phyloP scores from a whole-genome alignment of 2,113 vertebrate genomes.

The Equus przewalskii region DNA sequence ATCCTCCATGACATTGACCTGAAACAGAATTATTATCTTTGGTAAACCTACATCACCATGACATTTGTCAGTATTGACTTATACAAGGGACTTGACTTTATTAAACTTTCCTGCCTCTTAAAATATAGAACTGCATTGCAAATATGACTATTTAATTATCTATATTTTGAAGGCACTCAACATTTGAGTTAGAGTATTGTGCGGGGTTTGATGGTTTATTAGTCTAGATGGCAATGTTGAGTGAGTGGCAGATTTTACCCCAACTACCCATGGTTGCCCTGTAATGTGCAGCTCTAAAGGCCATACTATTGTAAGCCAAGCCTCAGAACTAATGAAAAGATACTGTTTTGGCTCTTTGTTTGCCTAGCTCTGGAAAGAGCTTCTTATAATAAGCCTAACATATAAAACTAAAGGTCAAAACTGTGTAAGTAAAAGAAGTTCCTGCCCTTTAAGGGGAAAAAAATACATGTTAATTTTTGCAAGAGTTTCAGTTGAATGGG shows the following conservation, averaged over 20 bases:
- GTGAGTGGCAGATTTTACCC: not conserved
- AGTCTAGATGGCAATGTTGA: not conserved
- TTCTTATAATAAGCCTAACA: slow-evolving; percentile 74
- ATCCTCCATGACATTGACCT: not conserved
- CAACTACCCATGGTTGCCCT: not conserved
- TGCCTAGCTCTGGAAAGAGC: slow-evolving; percentile 54
- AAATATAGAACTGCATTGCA: not conserved
- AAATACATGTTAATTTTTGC: slow-evolving; percentile 79
- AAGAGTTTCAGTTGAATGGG: slow-evolving; percentile 74
- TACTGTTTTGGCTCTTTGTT: slow-evolving; percentile 35
- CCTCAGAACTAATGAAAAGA: slow-evolving; percentile 76
- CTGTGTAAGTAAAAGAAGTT: slow-evolving; percentile 69
- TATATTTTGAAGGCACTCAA: not conserved
- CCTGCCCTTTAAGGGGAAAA: slow-evolving; percentile 68
- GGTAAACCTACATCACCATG: not conserved
- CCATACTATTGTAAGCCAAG: slow-evolving; percentile 31
- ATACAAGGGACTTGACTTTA: slow-evolving; percentile 8
- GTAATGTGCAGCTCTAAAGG: not conserved
- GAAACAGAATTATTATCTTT: not conserved
- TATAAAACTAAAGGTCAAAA: slow-evolving; percentile 76
- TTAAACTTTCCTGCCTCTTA: slow-evolving; percentile 23
- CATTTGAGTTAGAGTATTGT: slow-evolving; percentile 34
- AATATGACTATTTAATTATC: not conserved
- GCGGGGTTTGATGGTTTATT: not conserved
- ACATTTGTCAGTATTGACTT: slow-evolving; percentile 13